Evolutionary conservation across 1,140 invertebrate species (phyloP), one percentile per base, ranked within the genome.

Genomic region (Stenopsyche tienmushanensis): DNA sequence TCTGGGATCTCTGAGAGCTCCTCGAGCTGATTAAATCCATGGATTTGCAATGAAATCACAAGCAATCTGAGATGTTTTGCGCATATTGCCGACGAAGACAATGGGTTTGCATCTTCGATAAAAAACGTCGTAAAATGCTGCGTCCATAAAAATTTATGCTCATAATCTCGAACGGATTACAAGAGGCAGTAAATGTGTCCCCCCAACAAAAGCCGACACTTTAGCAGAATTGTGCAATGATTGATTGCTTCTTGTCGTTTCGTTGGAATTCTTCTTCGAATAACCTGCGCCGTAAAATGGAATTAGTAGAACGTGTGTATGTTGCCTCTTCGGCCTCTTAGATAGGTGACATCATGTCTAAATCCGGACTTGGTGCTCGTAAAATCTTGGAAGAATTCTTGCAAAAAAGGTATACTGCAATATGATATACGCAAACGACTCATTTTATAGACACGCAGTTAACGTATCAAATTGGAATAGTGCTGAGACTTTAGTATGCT

Each of bases 281-380:
- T 34, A 7, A 7, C 29, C 13, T 20, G 7, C 8, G 52, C 24
- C 13, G 25, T 54, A 25, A 54, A 54, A 29, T 20, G 25, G 25
- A 26, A 54, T 54, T 54, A 54, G 52, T 25, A 24, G 23, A 54
- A 34, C 29, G 29, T 34, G 29, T 34, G 29, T 34, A 34, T n/a
- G n/a, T 34, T 34, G 29, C 29, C 29, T 34, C 5, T 13, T 13
- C 24, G 21, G 52, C 52, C 23, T 24, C 24, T 25, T 10, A n/a
- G 52, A 24, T 24, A 20, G 23, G 52, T 54, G 52, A 54, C 52
- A 54, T 54, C 52, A 29, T 54, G 23, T 54, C 52, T 29, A 29
- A 54, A 29, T 26, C 25, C 13, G 25, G 25, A 24, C 13, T 25
- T 18, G 13, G 20, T n/a, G 52, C 13, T 54, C 52, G 52, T 54